Evolutionary conservation across 2,113 vertebrate species (phyloP), one percentile per base, ranked within the genome.

Genomic region (Elanoides forficatus): DNA sequence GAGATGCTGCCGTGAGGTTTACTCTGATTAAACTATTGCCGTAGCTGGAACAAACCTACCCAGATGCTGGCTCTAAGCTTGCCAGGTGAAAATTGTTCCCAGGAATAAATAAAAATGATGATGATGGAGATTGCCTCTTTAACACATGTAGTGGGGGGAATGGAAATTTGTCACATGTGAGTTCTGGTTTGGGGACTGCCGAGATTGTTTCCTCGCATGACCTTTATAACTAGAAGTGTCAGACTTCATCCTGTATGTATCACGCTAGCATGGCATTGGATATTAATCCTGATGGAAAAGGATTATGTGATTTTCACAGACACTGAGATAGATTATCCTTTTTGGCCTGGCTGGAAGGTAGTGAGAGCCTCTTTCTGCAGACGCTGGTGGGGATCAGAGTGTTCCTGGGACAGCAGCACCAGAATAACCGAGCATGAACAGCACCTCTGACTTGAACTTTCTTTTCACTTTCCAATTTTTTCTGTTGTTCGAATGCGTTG

Each of bases 261-360:
- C 95, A 92, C 79, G n/a, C 85, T 78, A 52, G 71, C 8, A 18
- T 91, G 82, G 84, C 93, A 90, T 84, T 86, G 89, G 93, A 80
- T 95, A 93, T 93, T 96, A 96, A 96, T 97, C 95, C 96, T 93
- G 92, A 93, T 95, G 94, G 95, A 63, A 96, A 95, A 95, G 91
- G 94, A 93, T 85, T 96, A 94, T 93, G 84, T 92, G 96, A 93
- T 94, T 97, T 97, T 93, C 82, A 74, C 86, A 67, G 90, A 71
- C 75, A 91, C 88, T 95, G 83, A 93, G 86, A 87, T 22, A 94
- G 88, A 93, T 93, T 93, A 95, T 93, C 87, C 86, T 76, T 47
- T 73, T 62, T 75, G 71, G 86, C 88, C 75, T 68, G 62, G 48
- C 81, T 93, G 79, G 48, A 91, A 87, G 60, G 38, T 43, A 86